These are phyloP conservation scores for Margaritifera margaritifera DNA, from an alignment of 2,888 invertebrate species.

Conservation along the genomic window DNA sequence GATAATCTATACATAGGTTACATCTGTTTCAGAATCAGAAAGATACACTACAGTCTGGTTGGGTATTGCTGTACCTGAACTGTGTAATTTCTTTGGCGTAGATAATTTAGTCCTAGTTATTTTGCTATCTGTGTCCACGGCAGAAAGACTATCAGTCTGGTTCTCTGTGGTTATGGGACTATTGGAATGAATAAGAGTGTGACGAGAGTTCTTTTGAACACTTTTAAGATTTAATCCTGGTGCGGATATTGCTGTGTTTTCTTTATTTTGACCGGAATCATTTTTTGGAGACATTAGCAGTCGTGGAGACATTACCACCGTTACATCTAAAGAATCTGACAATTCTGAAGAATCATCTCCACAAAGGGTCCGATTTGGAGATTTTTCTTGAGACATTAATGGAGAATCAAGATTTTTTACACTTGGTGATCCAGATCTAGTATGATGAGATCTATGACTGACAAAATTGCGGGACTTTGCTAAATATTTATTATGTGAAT, in stretches of 20 bases:
- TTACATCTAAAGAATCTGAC: constrained; percentile 14
- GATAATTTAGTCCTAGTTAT: neutral
- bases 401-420: constrained; percentile 19
- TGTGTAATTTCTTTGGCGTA: no score
- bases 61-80: no score
- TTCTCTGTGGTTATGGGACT: constrained; percentile 24
- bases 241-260: constrained; percentile 24
- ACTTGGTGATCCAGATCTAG: constrained; percentile 6
- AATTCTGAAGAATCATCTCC: constrained; percentile 23
- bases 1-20: no score
- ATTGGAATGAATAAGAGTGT: constrained; percentile 24
- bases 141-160: constrained; percentile 27
- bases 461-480: constrained; percentile 39
- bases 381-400: constrained; percentile 34
- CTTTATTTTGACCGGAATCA: constrained; percentile 36
- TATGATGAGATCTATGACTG: constrained; percentile 20
- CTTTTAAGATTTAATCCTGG: constrained; percentile 17
- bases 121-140: constrained; percentile 35
- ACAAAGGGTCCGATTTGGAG: constrained; percentile 32
- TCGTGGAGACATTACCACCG: constrained; percentile 20
- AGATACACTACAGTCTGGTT: no score
- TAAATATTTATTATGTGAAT: constrained; percentile 44
- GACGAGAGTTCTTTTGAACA: constrained; percentile 23
- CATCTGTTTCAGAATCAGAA: no score
- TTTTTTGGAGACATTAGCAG: constrained; percentile 25